phyloP scores from a whole-genome alignment of 2,113 vertebrate genomes.

The Heterochromis multidens region DNA sequence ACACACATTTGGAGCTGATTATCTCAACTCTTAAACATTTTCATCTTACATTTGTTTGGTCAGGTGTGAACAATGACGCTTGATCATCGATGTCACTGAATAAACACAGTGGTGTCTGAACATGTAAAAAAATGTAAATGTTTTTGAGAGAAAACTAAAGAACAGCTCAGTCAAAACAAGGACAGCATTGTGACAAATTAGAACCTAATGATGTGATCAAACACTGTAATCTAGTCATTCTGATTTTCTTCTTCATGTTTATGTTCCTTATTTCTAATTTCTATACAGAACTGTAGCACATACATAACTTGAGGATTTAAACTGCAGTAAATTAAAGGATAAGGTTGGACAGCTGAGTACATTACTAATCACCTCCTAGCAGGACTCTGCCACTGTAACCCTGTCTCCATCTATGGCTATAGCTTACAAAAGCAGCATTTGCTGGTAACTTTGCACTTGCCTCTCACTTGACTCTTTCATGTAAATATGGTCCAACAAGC shows the following conservation, averaged over 20 bases:
- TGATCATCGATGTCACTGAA: accelerated
- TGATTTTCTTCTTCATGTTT: background rate
- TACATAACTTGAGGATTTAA: background rate
- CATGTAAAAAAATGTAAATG: too few species aligned
- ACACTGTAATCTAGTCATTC: background rate
- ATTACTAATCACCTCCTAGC: accelerated
- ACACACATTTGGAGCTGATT: background rate
- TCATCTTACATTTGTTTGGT: too few species aligned
- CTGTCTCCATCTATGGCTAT: too few species aligned
- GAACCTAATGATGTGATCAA: background rate
- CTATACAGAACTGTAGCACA: accelerated
- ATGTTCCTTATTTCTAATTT: background rate
- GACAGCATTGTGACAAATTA: background rate
- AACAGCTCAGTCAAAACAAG: background rate
- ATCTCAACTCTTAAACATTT: background rate
- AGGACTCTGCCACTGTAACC: background rate
- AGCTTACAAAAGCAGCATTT: too few species aligned
- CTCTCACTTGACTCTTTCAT: too few species aligned
- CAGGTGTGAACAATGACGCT: background rate
- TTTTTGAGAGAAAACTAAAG: background rate
- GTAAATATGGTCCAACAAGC: too few species aligned
- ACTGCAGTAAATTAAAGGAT: background rate
- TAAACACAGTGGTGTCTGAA: background rate
- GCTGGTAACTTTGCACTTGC: too few species aligned
- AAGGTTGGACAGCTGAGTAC: background rate